These are phyloP conservation scores for Oenanthe oenanthe DNA, from an alignment of 2,113 vertebrate species.

Conservation along the genomic window DNA sequence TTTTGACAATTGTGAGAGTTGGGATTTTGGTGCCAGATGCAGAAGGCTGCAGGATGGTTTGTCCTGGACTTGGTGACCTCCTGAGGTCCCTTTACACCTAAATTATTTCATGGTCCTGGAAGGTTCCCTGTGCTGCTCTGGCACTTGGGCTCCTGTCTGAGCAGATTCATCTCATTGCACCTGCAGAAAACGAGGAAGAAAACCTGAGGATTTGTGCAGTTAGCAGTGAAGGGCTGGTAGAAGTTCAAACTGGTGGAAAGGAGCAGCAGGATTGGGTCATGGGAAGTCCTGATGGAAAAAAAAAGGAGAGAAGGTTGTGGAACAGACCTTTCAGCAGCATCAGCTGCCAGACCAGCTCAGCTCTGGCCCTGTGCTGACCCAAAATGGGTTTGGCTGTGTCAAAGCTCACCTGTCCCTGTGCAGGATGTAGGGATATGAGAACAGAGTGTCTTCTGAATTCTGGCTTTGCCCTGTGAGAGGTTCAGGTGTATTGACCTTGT, in stretches of 20 bases:
- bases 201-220: not conserved
- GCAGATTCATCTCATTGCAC: not conserved
- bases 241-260: not conserved
- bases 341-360: not conserved
- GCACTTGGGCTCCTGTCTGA: not conserved
- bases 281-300: not conserved
- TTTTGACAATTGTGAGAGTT: not conserved
- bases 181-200: not conserved
- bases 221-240: not conserved
- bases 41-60: not conserved
- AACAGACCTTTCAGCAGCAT: not conserved
- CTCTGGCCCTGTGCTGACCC: not conserved
- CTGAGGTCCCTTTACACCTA: not conserved
- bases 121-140: not conserved
- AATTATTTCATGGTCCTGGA: not conserved
- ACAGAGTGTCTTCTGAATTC: not conserved
- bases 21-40: not conserved
- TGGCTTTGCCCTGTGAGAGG: not conserved
- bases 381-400: not conserved
- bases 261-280: not conserved
- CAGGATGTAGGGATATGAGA: not conserved
- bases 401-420: not conserved
- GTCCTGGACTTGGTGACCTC: not conserved
- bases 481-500: not conserved
- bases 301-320: not conserved